phyloP scores from a whole-genome alignment of 1,140 invertebrate genomes.

The Aporrectodea caliginosa region DNA sequence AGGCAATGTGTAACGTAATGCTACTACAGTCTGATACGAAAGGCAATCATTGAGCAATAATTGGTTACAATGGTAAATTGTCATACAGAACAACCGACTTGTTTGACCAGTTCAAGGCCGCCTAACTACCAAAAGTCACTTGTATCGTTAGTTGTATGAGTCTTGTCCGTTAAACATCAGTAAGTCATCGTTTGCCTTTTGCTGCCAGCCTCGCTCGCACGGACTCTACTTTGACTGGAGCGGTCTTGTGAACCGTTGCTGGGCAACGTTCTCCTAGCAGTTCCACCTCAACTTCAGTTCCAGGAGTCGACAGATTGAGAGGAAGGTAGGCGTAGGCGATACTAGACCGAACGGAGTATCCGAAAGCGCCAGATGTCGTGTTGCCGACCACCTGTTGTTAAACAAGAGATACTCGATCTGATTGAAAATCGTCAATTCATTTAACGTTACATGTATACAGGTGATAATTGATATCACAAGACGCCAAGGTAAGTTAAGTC shows the following conservation, averaged over 20 bases:
- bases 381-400: conserved; percentile 46
- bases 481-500: too few relatives aligned
- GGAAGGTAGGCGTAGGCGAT: conserved; percentile 52
- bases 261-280: conserved; percentile 40
- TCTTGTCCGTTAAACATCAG: too few relatives aligned
- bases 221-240: conserved; percentile 30
- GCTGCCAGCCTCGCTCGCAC: conserved; percentile 22
- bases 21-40: too few relatives aligned
- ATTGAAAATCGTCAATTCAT: background rate
- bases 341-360: conserved; percentile 39
- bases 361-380: conserved; percentile 51
- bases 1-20: too few relatives aligned
- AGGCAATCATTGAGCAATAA: too few relatives aligned
- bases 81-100: too few relatives aligned
- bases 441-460: too few relatives aligned
- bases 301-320: conserved; percentile 38
- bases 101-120: too few relatives aligned
- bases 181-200: too few relatives aligned
- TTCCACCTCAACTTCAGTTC: conserved; percentile 45
- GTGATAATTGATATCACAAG: background rate
- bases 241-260: conserved; percentile 38
- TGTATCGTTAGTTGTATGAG: too few relatives aligned
- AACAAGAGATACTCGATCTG: background rate
- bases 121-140: too few relatives aligned
- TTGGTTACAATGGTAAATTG: too few relatives aligned